phyloP scores from a whole-genome alignment of 2,797 vertebrate species.

The Neosalanx taihuensis region DNA sequence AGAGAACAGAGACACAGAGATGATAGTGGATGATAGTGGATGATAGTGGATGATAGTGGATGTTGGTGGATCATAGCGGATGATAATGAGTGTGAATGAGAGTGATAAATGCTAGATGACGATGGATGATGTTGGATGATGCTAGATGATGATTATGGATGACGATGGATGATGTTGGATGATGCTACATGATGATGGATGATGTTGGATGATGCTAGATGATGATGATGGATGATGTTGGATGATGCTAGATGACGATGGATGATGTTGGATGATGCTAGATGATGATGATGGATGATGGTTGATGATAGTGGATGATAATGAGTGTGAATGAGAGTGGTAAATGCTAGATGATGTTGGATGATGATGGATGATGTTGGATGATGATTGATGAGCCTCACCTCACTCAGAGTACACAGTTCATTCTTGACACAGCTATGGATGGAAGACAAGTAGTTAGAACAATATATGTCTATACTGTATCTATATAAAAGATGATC shows the following conservation, averaged over 20 bases:
- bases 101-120: not conserved
- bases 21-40: not conserved
- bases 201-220: too few species aligned
- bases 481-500: too few species aligned
- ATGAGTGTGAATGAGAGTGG: not conserved
- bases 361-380: not conserved
- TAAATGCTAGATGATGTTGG: not conserved
- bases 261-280: too few species aligned
- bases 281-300: too few species aligned
- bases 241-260: too few species aligned
- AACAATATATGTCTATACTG: too few species aligned
- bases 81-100: too few species aligned
- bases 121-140: not conserved
- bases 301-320: too few species aligned
- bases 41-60: too few species aligned
- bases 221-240: too few species aligned
- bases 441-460: constrained; percentile 16
- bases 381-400: constrained; percentile 41
- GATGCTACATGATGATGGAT: too few species aligned
- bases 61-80: too few species aligned
- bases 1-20: not conserved
- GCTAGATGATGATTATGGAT: not conserved
- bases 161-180: not conserved
- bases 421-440: constrained; percentile 50
- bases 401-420: constrained; percentile 59